phyloP scores from a whole-genome alignment of 2,113 vertebrate genomes.

The Zapornia atra region DNA sequence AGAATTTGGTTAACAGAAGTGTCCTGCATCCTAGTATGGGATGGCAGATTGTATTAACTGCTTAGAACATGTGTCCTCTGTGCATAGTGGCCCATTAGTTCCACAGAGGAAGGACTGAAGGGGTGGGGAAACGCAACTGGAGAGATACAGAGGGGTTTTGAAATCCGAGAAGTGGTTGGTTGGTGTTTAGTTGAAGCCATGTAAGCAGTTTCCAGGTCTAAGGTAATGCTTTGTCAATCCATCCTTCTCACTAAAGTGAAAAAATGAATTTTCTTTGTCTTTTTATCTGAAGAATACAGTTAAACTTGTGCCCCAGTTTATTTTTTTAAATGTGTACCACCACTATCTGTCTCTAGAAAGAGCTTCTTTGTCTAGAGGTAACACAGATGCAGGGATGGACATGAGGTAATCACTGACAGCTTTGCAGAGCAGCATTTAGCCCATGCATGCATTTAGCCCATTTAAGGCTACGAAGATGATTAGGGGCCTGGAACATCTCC shows the following conservation, averaged over 20 bases:
- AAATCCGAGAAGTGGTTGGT: neutral
- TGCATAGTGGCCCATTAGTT: neutral
- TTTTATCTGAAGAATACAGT: neutral
- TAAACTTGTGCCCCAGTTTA: neutral
- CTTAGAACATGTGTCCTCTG: neutral
- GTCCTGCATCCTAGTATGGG: neutral
- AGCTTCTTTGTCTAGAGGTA: neutral
- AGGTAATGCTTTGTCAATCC: neutral
- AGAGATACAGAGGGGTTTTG: neutral
- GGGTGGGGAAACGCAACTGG: neutral
- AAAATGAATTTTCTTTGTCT: neutral
- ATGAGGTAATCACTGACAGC: neutral
- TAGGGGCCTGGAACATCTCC: too few species aligned
- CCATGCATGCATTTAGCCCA: too few species aligned
- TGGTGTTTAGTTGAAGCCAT: neutral
- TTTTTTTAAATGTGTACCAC: neutral
- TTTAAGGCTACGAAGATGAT: too few species aligned
- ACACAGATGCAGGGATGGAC: neutral
- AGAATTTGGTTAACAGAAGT: neutral
- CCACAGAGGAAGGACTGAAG: neutral
- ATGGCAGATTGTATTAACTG: neutral
- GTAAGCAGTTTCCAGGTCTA: neutral
- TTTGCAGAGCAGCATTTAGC: neutral
- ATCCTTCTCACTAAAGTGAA: neutral
- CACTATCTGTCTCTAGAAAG: neutral